These are phyloP conservation scores for Gymnosoma rotundatum DNA, from an alignment of 2,888 invertebrate species.

Conservation along the genomic window DNA sequence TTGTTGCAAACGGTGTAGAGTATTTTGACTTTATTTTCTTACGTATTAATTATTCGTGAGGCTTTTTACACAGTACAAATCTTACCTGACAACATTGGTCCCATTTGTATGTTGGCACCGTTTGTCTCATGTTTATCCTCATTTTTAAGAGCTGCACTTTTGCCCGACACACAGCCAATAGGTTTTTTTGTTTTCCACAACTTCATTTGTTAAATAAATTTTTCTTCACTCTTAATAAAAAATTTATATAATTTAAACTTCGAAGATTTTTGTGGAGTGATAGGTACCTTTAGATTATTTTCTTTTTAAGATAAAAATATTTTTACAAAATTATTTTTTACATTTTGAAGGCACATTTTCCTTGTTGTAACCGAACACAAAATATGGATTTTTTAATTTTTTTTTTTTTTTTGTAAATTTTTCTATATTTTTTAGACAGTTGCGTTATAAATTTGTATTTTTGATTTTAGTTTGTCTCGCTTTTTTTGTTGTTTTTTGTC, in stretches of 20 bases:
- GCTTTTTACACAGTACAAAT: neutral
- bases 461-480: constrained; percentile 17
- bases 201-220: constrained; percentile 77
- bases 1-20: neutral
- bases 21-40: neutral
- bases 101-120: constrained; percentile 77
- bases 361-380: constrained; percentile 4
- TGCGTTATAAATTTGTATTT: constrained; percentile 29
- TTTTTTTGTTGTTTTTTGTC: neutral
- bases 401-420: constrained; percentile 11
- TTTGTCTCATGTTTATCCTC: constrained; percentile 76
- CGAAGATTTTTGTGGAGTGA: neutral
- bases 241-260: neutral
- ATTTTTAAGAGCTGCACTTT: constrained; percentile 77
- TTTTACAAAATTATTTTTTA: constrained; percentile 22
- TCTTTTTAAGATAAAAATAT: constrained; percentile 14
- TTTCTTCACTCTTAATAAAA: constrained; percentile 5
- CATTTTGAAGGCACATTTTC: constrained; percentile 43
- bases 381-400: neutral
- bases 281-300: neutral
- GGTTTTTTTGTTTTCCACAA: constrained; percentile 82
- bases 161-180: constrained; percentile 82
- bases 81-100: constrained; percentile 81
- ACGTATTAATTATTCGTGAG: neutral
- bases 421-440: constrained; percentile 1